Conservation (phyloP, 2,888 invertebrate genomes). For the Tetranychus truncatus region DNA sequence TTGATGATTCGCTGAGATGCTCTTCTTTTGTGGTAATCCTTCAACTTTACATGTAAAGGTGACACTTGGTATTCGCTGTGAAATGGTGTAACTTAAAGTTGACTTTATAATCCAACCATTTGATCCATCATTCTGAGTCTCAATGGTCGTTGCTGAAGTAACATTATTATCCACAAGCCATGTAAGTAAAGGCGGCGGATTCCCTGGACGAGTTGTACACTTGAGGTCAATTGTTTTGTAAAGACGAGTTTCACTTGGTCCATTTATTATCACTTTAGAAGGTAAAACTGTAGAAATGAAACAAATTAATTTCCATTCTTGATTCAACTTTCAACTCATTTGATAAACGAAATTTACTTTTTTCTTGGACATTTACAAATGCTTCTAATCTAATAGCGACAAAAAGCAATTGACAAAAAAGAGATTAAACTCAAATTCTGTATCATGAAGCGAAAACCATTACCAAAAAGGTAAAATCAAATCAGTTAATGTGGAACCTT, state of each 20-base stretch:
- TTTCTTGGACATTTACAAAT: too few relatives aligned
- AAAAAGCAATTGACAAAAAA: too few relatives aligned
- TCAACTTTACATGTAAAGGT: slow-evolving; percentile 19
- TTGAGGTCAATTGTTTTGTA: slow-evolving; percentile 19
- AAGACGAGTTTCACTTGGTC: slow-evolving; percentile 28
- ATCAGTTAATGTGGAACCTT: too few relatives aligned
- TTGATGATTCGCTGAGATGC: slow-evolving; percentile 25
- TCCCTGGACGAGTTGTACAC: slow-evolving; percentile 21
- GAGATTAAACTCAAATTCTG: too few relatives aligned
- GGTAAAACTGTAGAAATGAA: slow-evolving; percentile 24
- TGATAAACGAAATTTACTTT: background rate
- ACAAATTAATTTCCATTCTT: background rate
- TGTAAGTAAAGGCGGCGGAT: slow-evolving; percentile 18
- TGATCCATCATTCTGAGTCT: slow-evolving; percentile 8
- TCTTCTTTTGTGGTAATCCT: slow-evolving; percentile 17
- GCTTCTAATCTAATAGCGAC: too few relatives aligned
- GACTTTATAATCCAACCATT: slow-evolving; percentile 18
- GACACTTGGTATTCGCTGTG: slow-evolving; percentile 17
- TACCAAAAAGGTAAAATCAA: too few relatives aligned
- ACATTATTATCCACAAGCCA: slow-evolving; percentile 21
- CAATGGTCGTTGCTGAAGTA: slow-evolving; percentile 10
- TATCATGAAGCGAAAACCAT: too few relatives aligned
- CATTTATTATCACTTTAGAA: slow-evolving; percentile 25
- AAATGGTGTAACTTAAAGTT: slow-evolving; percentile 19
- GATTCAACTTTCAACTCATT: background rate